A percentile compares a stretch with the other conserved stretches of the same genome.
Conservation (phyloP, 2,797 vertebrate species). For the Phalloptychus januarius region DNA sequence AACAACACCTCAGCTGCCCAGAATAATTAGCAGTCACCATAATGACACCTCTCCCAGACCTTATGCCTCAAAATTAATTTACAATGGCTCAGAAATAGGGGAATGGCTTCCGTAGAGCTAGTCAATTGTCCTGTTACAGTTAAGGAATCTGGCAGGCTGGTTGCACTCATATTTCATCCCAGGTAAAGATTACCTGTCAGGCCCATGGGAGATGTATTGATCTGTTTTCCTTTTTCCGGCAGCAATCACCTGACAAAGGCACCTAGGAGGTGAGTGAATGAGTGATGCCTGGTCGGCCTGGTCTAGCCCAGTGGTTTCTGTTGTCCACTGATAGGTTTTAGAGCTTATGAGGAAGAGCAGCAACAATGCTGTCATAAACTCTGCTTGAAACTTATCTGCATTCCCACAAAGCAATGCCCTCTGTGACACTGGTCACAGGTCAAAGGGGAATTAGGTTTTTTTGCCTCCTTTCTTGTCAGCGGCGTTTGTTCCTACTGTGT, state of each 20-base stretch:
- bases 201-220: constrained; percentile 87
- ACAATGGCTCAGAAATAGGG: constrained; percentile 72
- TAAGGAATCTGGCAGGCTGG: constrained; percentile 82
- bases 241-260: constrained; percentile 89
- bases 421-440: constrained; percentile 63
- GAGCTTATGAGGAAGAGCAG: constrained; percentile 62
- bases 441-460: constrained; percentile 47
- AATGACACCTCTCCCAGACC: constrained; percentile 61
- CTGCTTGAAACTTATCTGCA: constrained; percentile 75
- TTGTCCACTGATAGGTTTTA: constrained; percentile 75
- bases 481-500: constrained; percentile 51
- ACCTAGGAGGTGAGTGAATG: constrained; percentile 83
- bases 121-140: constrained; percentile 86
- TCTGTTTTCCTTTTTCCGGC: constrained; percentile 87
- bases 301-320: constrained; percentile 62
- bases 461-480: constrained; percentile 52
- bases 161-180: constrained; percentile 85
- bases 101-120: constrained; percentile 67
- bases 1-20: constrained; percentile 53
- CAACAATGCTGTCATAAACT: constrained; percentile 81
- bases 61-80: constrained; percentile 74
- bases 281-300: constrained; percentile 80
- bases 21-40: constrained; percentile 78
- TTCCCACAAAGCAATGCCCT: constrained; percentile 58
- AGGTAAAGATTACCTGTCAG: constrained; percentile 90